phyloP scores from a whole-genome alignment of 2,888 invertebrate genomes.

The Parapristionchus giblindavisi region DNA sequence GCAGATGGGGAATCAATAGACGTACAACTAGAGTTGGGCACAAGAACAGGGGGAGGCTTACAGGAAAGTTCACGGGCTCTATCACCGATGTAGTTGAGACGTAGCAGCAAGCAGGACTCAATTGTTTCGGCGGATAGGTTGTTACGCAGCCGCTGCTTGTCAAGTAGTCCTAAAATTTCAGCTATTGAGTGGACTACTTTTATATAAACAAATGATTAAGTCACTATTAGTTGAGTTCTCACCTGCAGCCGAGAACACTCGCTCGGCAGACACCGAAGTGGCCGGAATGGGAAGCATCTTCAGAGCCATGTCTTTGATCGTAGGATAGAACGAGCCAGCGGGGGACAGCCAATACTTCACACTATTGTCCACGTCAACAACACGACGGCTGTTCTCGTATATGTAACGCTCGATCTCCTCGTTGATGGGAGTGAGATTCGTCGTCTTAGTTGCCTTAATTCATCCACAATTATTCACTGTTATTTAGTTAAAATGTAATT shows the following conservation, averaged over 20 bases:
- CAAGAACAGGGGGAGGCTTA: neutral
- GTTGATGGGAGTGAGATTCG: neutral
- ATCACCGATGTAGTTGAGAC: neutral
- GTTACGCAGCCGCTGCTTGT: slow-evolving; percentile 12
- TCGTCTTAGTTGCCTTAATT: neutral
- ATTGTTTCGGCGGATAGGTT: slow-evolving; percentile 11
- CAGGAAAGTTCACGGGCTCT: slow-evolving; percentile 5
- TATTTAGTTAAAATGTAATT: neutral
- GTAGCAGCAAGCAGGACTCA: neutral
- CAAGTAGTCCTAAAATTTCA: neutral
- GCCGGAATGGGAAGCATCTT: slow-evolving; percentile 8
- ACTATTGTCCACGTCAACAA: neutral
- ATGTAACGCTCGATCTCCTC: neutral
- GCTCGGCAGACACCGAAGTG: slow-evolving; percentile 9
- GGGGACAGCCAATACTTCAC: neutral
- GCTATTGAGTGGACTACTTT: neutral
- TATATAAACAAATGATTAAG: neutral
- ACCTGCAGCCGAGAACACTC: slow-evolving; percentile 14
- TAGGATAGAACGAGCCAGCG: neutral
- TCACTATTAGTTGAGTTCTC: neutral
- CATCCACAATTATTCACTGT: neutral
- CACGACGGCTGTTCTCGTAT: neutral
- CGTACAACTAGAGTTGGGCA: neutral
- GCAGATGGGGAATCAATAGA: neutral
- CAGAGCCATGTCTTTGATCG: slow-evolving; percentile 5